These are phyloP conservation scores for Aeoliscus strigatus DNA, from an alignment of 2,797 vertebrate genomes.

Conservation along the genomic window DNA sequence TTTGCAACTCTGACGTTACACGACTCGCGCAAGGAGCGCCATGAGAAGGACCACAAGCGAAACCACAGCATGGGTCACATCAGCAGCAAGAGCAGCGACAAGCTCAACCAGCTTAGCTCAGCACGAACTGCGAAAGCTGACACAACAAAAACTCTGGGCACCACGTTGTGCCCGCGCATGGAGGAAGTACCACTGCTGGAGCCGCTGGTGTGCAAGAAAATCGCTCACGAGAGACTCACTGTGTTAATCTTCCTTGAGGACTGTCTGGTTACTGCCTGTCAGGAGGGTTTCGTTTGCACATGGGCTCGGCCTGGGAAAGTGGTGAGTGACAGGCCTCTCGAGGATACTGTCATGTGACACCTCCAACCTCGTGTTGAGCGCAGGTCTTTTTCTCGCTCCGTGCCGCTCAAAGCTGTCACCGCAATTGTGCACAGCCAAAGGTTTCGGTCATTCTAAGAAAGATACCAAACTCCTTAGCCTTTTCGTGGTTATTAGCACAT, in stretches of 20 bases:
- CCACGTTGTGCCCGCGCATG: conserved; percentile 91
- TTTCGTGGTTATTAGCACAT: conserved; percentile 21
- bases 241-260: conserved; percentile 99
- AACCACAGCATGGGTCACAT: conserved; percentile 99
- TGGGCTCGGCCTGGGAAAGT: conserved; percentile 99
- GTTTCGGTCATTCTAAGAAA: conserved; percentile 31
- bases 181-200: conserved; percentile 96
- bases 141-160: conserved; percentile 93
- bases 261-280: conserved; percentile 99
- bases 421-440: conserved; percentile 16
- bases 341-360: conserved; percentile 57
- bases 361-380: conserved; percentile 17
- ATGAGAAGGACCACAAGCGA: conserved; percentile 96
- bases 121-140: conserved; percentile 82
- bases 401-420: conserved; percentile 21
- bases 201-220: conserved; percentile 99
- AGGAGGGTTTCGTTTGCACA: conserved; percentile 99
- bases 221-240: conserved; percentile 97
- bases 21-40: conserved; percentile 90
- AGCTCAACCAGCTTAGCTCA: conserved; percentile 88
- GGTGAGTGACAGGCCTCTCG: conserved; percentile 80
- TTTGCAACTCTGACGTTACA: conserved; percentile 95
- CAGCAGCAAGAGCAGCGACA: conserved; percentile 98
- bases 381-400: conserved; percentile 13
- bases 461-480: conserved; percentile 17